Evolutionary conservation across 2,113 vertebrate genomes (phyloP).

Genomic region (Brachypteracias leptosomus): DNA sequence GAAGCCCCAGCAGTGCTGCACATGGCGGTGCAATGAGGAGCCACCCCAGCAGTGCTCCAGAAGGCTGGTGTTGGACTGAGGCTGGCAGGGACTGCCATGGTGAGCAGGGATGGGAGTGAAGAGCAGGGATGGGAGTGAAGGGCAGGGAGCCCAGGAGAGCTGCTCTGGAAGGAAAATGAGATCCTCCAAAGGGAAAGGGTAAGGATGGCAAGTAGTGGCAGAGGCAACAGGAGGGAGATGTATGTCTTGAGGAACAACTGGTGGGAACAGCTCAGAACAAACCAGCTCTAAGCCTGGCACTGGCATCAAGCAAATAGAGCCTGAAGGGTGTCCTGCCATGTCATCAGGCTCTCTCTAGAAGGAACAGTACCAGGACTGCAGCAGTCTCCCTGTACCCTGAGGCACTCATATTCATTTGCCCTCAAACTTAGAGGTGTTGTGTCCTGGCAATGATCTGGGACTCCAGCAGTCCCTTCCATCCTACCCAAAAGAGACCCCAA

Average conservation of each 20-base stretch:
- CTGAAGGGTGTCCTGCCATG: background rate
- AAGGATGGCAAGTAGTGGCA: background rate
- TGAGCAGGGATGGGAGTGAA: background rate
- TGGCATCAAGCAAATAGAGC: background rate
- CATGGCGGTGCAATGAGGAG: background rate
- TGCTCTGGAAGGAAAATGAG: background rate
- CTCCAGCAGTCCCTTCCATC: background rate
- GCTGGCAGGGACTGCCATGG: background rate
- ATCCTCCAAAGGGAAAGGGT: background rate
- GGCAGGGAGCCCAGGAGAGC: background rate
- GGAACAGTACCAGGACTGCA: background rate
- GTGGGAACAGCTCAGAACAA: background rate
- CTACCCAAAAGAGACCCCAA: background rate
- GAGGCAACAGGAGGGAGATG: background rate
- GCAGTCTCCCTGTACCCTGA: background rate
- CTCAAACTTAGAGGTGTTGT: background rate
- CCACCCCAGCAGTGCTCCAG: rapidly evolving
- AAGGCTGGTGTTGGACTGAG: background rate
- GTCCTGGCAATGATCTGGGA: background rate
- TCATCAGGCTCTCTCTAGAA: background rate
- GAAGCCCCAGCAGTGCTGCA: background rate
- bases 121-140: background rate
- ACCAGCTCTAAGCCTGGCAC: background rate
- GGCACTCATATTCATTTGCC: background rate
- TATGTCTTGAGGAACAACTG: background rate